Percentiles rank a stretch among this genome's conserved stretches.
Evolutionary conservation across 37 sponge, comb jelly and placozoan genomes (phyloP).

Genomic region (Cliona cf. orientalis): DNA sequence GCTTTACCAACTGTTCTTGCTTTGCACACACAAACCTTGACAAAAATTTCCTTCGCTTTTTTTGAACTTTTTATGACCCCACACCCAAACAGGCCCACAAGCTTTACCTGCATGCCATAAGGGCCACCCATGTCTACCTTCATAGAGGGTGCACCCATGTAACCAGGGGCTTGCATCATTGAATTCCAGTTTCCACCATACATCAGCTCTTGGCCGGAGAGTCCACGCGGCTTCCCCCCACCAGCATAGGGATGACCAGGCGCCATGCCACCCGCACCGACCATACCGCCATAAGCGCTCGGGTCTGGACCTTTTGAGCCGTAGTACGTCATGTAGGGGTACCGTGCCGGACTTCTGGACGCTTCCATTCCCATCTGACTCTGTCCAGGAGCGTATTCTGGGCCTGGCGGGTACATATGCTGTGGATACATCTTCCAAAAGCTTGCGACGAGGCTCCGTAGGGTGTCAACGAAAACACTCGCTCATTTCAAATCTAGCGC

Average conservation of each 20-base stretch:
- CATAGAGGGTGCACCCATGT: conserved; percentile 2
- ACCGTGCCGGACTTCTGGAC: conserved; percentile 19
- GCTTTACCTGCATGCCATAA: conserved; percentile 35
- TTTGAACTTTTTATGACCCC: too few relatives aligned
- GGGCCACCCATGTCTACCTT: conserved; percentile 16
- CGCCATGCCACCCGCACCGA: neutral
- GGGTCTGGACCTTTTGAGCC: conserved; percentile 48
- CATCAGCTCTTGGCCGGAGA: conserved; percentile 11
- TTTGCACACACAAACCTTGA: too few relatives aligned
- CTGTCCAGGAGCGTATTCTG: conserved; percentile 21
- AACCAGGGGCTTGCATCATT: neutral
- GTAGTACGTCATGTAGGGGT: conserved; percentile 27
- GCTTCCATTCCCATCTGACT: conserved; percentile 26
- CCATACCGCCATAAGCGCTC: conserved; percentile 8
- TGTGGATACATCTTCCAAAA: neutral
- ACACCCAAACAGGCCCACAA: too few relatives aligned
- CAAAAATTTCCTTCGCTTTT: too few relatives aligned
- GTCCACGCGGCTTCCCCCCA: conserved; percentile 9
- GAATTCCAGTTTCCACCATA: conserved; percentile 33
- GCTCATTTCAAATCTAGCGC: conserved; percentile 46
- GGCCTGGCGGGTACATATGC: conserved; percentile 6
- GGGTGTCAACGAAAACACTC: conserved; percentile 14
- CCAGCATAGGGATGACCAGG: conserved; percentile 16
- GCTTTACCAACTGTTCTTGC: too few relatives aligned
- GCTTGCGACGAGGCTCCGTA: neutral